A percentile compares a stretch with the other conserved stretches of the same genome.
Evolutionary conservation across 2,113 vertebrate genomes (phyloP).

Genomic region (Strix aluco): DNA sequence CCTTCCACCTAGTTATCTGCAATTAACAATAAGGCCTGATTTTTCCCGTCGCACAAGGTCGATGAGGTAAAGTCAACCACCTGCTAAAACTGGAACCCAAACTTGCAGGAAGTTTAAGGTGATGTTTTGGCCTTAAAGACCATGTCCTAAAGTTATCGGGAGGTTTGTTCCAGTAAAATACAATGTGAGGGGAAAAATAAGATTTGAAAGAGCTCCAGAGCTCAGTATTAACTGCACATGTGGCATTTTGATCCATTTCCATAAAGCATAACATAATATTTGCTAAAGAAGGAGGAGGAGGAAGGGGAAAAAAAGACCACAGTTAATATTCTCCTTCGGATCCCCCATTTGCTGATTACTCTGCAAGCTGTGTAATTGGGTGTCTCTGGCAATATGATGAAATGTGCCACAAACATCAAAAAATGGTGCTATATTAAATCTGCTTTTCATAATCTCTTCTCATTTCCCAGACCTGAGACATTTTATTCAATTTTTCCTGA

Average conservation of each 20-base stretch:
- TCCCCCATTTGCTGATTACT: slow-evolving; percentile 67
- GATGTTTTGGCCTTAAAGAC: slow-evolving; percentile 7
- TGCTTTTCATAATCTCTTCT: slow-evolving; percentile 73
- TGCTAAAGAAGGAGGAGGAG: slow-evolving; percentile 55
- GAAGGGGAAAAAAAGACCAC: slow-evolving; percentile 10
- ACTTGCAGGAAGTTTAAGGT: slow-evolving; percentile 49
- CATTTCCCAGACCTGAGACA: slow-evolving; percentile 70
- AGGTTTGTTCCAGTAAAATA: slow-evolving; percentile 68
- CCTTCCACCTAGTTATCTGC: neutral
- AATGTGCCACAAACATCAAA: slow-evolving; percentile 73
- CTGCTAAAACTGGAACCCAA: neutral
- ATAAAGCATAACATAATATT: slow-evolving; percentile 68
- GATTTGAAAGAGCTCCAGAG: slow-evolving; percentile 60
- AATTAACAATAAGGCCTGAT: neutral
- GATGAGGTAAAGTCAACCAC: neutral
- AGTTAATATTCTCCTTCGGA: slow-evolving; percentile 56
- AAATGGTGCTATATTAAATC: slow-evolving; percentile 67
- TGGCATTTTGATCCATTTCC: slow-evolving; percentile 66
- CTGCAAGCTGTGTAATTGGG: slow-evolving; percentile 69
- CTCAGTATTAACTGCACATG: slow-evolving; percentile 57
- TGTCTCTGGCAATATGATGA: slow-evolving; percentile 65
- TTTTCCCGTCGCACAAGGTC: neutral
- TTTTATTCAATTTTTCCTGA: slow-evolving; percentile 73
- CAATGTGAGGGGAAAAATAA: slow-evolving; percentile 56
- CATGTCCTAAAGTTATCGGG: slow-evolving; percentile 9